phyloP scores from a whole-genome alignment of 1,140 invertebrate genomes.

The Diachasma alloeum region DNA sequence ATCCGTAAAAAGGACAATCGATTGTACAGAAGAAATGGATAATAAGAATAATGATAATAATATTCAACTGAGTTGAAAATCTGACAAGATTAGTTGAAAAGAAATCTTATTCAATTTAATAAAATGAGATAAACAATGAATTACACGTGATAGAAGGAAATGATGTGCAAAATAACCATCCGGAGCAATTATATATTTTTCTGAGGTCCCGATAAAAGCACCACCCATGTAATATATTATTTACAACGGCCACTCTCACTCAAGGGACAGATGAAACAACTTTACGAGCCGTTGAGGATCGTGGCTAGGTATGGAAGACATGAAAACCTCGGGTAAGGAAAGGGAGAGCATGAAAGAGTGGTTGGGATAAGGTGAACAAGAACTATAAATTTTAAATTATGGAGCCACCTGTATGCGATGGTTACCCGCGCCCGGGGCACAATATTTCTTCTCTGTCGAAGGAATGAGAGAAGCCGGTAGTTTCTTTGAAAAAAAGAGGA shows the following conservation, averaged over 20 bases:
- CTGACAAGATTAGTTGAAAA: no score
- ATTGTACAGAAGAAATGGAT: no score
- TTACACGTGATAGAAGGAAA: no score
- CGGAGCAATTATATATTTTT: no score
- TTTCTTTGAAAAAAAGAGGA: not conserved
- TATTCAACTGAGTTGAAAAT: no score
- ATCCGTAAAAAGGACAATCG: no score
- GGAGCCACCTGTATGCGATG: slow-evolving; percentile 32
- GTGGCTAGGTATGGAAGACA: no score
- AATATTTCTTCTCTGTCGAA: slow-evolving; percentile 6
- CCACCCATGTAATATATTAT: slow-evolving; percentile 22
- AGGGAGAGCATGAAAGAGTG: not conserved
- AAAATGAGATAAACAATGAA: no score
- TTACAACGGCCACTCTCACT: slow-evolving; percentile 9
- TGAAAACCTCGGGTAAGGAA: not conserved
- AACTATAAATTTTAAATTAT: slow-evolving; percentile 46
- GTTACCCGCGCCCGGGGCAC: slow-evolving; percentile 7
- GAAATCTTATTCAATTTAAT: no score
- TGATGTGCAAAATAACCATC: no score
- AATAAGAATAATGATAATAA: no score
- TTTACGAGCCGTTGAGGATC: slow-evolving; percentile 37
- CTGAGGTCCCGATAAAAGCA: no score
- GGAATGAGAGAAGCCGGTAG: not conserved
- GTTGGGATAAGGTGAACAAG: slow-evolving; percentile 29
- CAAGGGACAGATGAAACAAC: slow-evolving; percentile 31